A percentile compares a stretch with the other conserved stretches of the same genome.
Conservation (phyloP, 2,113 vertebrate genomes). For the Sialia sialis region DNA sequence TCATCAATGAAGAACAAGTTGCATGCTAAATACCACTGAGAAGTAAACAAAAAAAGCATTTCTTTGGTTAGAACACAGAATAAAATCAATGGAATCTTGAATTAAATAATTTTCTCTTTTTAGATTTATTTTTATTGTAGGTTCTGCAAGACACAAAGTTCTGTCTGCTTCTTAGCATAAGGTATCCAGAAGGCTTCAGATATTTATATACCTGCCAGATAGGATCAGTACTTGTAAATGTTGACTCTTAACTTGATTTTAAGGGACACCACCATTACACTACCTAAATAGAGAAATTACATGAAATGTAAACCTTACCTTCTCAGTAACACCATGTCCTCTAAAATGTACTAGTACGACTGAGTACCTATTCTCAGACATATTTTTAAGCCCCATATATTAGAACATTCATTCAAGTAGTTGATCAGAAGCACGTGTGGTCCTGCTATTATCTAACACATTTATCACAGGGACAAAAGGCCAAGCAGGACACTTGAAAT, state of each 20-base stretch:
- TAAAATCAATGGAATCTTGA: neutral
- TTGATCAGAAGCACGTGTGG: rapidly evolving
- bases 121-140: neutral
- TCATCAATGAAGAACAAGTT: neutral
- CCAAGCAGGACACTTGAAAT: neutral
- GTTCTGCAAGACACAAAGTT: neutral
- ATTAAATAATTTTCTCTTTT: neutral
- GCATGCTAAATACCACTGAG: neutral
- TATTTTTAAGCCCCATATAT: neutral
- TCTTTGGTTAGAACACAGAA: neutral
- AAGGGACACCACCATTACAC: neutral
- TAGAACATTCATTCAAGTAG: neutral
- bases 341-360: neutral
- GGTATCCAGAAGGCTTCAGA: neutral
- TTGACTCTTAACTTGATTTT: neutral
- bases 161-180: neutral
- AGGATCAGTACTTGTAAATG: neutral
- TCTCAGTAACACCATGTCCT: neutral
- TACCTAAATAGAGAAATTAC: neutral
- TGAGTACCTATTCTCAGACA: neutral
- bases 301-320: neutral
- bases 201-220: neutral
- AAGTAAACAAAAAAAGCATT: neutral
- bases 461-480: neutral
- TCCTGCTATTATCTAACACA: neutral